Evolutionary conservation across 1,140 invertebrate species (phyloP).

Genomic region (Atopsyche davidsoni): DNA sequence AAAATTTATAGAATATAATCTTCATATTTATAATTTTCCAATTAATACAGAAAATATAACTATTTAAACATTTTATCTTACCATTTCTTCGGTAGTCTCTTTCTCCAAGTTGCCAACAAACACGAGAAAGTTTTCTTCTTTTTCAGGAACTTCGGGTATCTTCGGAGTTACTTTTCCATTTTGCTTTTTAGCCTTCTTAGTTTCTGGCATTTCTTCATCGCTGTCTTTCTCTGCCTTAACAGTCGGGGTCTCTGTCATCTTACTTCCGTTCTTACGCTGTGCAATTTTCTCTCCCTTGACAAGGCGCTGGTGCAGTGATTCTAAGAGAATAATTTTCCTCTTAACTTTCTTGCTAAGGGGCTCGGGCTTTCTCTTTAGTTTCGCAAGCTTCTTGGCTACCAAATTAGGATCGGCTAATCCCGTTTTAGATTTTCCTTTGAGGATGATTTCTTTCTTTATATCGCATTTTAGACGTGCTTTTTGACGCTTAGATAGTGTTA

Average conservation of each 20-base stretch:
- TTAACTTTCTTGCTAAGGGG: slow-evolving; percentile 21
- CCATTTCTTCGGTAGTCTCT: slow-evolving; percentile 36
- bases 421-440: slow-evolving; percentile 16
- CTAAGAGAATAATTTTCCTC: slow-evolving; percentile 24
- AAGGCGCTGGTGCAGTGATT: no score
- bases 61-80: slow-evolving; percentile 25
- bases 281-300: no score
- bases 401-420: slow-evolving; percentile 15
- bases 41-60: not conserved
- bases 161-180: slow-evolving; percentile 4
- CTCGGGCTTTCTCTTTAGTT: slow-evolving; percentile 19
- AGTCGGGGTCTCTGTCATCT: not conserved
- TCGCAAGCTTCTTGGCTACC: slow-evolving; percentile 20
- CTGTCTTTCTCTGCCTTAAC: slow-evolving; percentile 11
- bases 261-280: no score
- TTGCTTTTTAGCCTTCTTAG: slow-evolving; percentile 2
- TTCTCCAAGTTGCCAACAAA: slow-evolving; percentile 46
- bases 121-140: slow-evolving; percentile 37
- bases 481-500: slow-evolving; percentile 14
- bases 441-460: slow-evolving; percentile 27
- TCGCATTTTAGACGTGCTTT: slow-evolving; percentile 29
- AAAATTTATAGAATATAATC: slow-evolving; percentile 1
- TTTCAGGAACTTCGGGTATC: slow-evolving; percentile 6
- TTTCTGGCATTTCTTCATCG: no score
- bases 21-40: not conserved